A percentile compares a stretch with the other conserved stretches of the same genome.
These are phyloP conservation scores for Loxodonta africana DNA, from an alignment of 2,113 vertebrate genomes.

Conservation along the genomic window DNA sequence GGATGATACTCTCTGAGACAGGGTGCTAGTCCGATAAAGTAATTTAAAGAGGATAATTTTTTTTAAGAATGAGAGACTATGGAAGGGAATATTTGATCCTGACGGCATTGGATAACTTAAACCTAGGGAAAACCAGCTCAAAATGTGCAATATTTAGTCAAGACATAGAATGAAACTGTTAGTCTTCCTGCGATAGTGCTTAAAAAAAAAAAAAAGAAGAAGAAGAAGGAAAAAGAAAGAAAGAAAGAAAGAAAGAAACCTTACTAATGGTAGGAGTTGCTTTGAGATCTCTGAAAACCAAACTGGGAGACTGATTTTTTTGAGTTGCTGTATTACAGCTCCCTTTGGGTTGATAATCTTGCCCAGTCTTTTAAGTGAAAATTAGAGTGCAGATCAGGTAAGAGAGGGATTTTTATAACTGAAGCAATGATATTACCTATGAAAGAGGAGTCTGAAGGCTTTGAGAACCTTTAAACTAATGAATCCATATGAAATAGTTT, in stretches of 20 bases:
- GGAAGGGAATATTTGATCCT: neutral
- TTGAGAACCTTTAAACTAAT: neutral
- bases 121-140: neutral
- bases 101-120: neutral
- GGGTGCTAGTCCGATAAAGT: neutral
- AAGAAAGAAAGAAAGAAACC: neutral
- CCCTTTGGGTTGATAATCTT: neutral
- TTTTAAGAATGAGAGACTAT: neutral
- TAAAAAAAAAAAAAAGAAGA: too few species aligned
- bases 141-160: neutral
- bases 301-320: neutral
- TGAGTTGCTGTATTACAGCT: neutral
- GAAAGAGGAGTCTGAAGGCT: neutral
- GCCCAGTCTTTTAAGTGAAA: neutral
- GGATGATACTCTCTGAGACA: neutral
- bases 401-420: neutral
- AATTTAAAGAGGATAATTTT: neutral
- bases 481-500: neutral
- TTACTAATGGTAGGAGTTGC: neutral
- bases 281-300: constrained; percentile 18
- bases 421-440: neutral
- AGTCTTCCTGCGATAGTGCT: neutral
- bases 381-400: neutral
- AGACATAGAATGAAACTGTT: neutral
- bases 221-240: too few species aligned